Base-by-base conservation (phyloP, 2,113 vertebrate genomes). In the Rhabdomys dilectus region DNA sequence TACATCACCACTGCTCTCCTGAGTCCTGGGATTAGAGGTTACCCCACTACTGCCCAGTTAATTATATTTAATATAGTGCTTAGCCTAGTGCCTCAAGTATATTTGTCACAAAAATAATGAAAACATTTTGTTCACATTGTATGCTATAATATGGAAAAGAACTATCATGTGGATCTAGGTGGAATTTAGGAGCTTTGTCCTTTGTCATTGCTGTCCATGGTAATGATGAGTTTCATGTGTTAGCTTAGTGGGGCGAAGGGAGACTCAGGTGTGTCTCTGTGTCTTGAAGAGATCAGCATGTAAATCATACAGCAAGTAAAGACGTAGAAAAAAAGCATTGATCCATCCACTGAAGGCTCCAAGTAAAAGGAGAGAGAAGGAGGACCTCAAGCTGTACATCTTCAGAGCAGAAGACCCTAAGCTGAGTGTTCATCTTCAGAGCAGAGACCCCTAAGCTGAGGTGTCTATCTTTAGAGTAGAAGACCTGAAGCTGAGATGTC, bases 21-120 rank as follows among this genome's bases (percentile, higher is more conserved):
- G 9, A 81, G 34, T 81, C 22, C 78, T 58, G 21, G 36, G 11
- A 81, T 39, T 81, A 58, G n/a, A 81, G 34, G 13, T 42, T 62
- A 2, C 7, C 6, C 31, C 42, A 45, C 60, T 39, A 85, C 62
- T 7, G 5, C 42, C 31, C 31, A 2, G 31, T 86, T 93, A 92
- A 89, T 72, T 9, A 6, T 86, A 22, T 64, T 93, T 86, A 89
- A 19, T 62, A 66, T 21, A 51, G 72, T 77, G n/a, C 45, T 48
- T n/a, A 84, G 36, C 11, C 80, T 31, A 92, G 7, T 48, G 19
- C 45, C 53, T 93, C 34, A 64, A 86, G 68, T 31, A 60, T 11
- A 84, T 17, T 7, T 34, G 29, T 51, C 81, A 56, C 95, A 45
- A 45, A 82, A 73, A 91, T 89, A 81, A 96, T 48, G 42, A 89